phyloP scores from a whole-genome alignment of 2,888 invertebrate genomes.

The Cosmopolites sordidus region DNA sequence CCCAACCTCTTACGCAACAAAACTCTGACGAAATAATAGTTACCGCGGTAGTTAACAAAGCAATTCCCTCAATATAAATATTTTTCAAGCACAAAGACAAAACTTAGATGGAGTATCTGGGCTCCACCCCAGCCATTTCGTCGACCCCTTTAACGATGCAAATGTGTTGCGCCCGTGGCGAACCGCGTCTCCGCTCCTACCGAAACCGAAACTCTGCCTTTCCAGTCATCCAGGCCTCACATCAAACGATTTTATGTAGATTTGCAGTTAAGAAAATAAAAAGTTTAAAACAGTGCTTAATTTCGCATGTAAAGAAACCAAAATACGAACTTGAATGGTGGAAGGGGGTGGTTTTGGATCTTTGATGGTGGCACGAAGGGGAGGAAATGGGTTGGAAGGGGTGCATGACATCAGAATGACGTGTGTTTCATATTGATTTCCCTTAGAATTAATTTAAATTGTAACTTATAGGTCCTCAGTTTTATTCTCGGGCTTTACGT shows the following conservation, averaged over 20 bases:
- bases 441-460: too few relatives aligned
- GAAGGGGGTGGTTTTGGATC: conserved; percentile 10
- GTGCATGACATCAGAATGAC: too few relatives aligned
- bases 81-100: conserved; percentile 49
- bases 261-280: conserved; percentile 47
- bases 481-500: too few relatives aligned
- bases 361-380: too few relatives aligned
- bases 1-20: background rate
- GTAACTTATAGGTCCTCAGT: too few relatives aligned
- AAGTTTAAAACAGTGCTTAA: conserved; percentile 47
- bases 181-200: conserved; percentile 33
- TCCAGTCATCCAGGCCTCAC: conserved; percentile 44
- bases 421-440: too few relatives aligned
- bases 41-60: conserved; percentile 22
- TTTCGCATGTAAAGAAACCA: conserved; percentile 43
- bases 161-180: conserved; percentile 44
- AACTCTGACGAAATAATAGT: conserved; percentile 12
- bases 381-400: too few relatives aligned
- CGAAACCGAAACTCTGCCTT: conserved; percentile 39
- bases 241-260: conserved; percentile 50
- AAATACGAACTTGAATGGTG: conserved; percentile 29
- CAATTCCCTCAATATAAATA: conserved; percentile 44
- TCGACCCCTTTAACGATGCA: conserved; percentile 48
- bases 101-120: conserved; percentile 47
- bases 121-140: conserved; percentile 41